A percentile compares a stretch with the other conserved stretches of the same genome.
phyloP scores from a whole-genome alignment of 2,888 invertebrate species.

The Acrobasis consociella region DNA sequence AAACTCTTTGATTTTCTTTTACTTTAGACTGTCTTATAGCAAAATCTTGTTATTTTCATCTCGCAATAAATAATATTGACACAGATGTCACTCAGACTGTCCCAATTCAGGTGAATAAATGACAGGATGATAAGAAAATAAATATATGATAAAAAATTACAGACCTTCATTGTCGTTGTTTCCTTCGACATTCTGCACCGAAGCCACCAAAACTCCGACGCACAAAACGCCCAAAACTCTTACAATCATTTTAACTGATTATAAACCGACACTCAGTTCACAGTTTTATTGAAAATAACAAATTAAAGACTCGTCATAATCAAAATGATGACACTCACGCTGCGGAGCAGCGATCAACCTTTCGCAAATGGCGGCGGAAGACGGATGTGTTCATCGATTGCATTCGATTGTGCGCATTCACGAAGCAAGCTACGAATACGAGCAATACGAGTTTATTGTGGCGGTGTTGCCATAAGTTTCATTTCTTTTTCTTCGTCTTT shows the following conservation, averaged over 20 bases:
- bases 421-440: conserved; percentile 43
- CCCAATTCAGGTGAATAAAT: conserved; percentile 21
- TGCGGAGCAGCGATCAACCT: conserved; percentile 70
- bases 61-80: conserved; percentile 11
- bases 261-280: conserved; percentile 70
- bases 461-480: conserved; percentile 13
- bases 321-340: conserved; percentile 75
- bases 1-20: not conserved
- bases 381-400: conserved; percentile 83
- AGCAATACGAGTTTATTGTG: not conserved
- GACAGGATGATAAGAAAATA: conserved; percentile 54
- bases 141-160: conserved; percentile 53
- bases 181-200: conserved; percentile 70
- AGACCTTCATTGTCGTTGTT: conserved; percentile 82
- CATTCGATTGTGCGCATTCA: conserved; percentile 61
- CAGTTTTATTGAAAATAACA: conserved; percentile 70
- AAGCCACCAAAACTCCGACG: conserved; percentile 76
- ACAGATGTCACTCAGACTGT: conserved; percentile 10
- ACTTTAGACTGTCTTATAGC: not conserved
- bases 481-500: no score
- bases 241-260: conserved; percentile 80
- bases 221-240: conserved; percentile 78
- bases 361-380: conserved; percentile 83
- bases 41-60: not conserved
- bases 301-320: conserved; percentile 77